Conservation (phyloP, 2,113 vertebrate species). For the Podilymbus podiceps region DNA sequence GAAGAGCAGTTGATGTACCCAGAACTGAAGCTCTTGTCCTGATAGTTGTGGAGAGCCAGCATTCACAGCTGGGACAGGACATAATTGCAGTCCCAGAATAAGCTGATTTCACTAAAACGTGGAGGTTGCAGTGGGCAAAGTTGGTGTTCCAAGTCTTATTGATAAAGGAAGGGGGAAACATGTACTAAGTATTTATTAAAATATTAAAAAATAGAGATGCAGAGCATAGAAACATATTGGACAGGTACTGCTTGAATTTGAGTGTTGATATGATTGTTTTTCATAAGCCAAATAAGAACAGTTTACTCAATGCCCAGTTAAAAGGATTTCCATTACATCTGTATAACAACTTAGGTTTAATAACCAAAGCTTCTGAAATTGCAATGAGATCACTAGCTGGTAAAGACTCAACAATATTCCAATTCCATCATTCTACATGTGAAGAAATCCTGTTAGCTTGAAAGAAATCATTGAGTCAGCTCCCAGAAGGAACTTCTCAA, state of each 20-base stretch:
- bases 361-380: constrained; percentile 78
- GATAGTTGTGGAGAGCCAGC: constrained; percentile 85
- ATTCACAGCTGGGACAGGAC: constrained; percentile 89
- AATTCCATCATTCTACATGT: constrained; percentile 85
- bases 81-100: constrained; percentile 84
- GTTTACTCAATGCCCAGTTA: constrained; percentile 76
- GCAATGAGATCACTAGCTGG: constrained; percentile 80
- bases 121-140: constrained; percentile 85
- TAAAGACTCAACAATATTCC: constrained; percentile 86
- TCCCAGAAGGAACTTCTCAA: constrained; percentile 58
- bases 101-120: constrained; percentile 85
- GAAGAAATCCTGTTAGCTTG: constrained; percentile 83
- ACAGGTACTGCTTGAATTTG: constrained; percentile 86
- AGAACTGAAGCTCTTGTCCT: constrained; percentile 82
- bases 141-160: constrained; percentile 84
- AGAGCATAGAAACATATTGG: constrained; percentile 86
- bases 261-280: constrained; percentile 85
- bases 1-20: constrained; percentile 77
- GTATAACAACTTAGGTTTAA: constrained; percentile 77
- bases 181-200: constrained; percentile 86
- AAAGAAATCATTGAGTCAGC: constrained; percentile 66
- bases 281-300: constrained; percentile 87
- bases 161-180: constrained; percentile 84
- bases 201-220: constrained; percentile 86
- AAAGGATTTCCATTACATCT: constrained; percentile 81